Conservation (phyloP, 2,888 invertebrate genomes). For the Osmoderma eremita region DNA sequence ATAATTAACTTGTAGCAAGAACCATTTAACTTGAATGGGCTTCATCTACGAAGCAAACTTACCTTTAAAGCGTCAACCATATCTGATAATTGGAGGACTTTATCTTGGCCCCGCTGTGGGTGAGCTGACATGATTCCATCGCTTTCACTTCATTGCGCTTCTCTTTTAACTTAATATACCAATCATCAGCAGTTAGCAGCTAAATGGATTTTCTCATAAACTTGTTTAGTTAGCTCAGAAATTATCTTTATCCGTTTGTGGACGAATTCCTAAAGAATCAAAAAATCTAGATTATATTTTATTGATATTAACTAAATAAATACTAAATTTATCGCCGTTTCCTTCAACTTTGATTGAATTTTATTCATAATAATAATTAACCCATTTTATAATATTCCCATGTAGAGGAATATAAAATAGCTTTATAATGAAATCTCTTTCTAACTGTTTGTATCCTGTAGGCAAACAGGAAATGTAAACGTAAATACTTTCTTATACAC, state of each 20-base stretch:
- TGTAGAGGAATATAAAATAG: neutral
- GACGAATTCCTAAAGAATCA: no score
- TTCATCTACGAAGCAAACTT: constrained; percentile 4
- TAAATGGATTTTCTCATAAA: constrained; percentile 13
- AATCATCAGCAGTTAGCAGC: neutral
- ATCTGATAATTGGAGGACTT: constrained; percentile 29
- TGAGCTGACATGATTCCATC: neutral
- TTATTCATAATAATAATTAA: neutral
- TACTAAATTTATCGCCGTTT: neutral
- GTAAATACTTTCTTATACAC: constrained; percentile 29
- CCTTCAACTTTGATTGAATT: neutral
- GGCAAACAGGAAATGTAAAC: constrained; percentile 26
- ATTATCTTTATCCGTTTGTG: no score
- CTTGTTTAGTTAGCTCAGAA: neutral
- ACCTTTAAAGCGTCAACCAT: neutral
- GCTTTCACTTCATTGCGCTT: constrained; percentile 8
- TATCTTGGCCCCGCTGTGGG: neutral
- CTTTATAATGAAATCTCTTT: constrained; percentile 12
- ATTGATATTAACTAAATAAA: neutral
- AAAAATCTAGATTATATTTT: no score
- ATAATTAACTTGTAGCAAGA: no score
- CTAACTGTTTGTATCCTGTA: constrained; percentile 33
- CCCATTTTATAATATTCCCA: neutral
- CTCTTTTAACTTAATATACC: neutral
- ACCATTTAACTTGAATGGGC: neutral